Evolutionary conservation across 2,797 vertebrate species (phyloP).

Genomic region (Lagodon rhomboides): DNA sequence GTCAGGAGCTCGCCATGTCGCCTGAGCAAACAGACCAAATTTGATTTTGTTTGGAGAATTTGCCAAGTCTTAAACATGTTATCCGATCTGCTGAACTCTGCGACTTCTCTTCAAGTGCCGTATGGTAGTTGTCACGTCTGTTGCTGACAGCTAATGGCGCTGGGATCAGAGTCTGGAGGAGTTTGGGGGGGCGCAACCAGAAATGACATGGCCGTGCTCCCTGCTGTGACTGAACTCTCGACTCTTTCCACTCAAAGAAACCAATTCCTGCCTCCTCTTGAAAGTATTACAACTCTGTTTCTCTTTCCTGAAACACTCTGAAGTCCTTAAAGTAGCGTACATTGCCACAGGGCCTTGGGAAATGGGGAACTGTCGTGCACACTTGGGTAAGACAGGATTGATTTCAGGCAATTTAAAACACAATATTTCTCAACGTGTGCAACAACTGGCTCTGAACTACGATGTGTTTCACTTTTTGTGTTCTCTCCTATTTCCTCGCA

Average conservation of each 20-base stretch:
- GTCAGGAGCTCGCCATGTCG: slow-evolving; percentile 20
- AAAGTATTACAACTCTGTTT: neutral
- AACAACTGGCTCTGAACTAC: slow-evolving; percentile 37
- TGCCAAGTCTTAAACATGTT: slow-evolving; percentile 15
- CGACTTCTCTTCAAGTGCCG: neutral
- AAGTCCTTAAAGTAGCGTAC: neutral
- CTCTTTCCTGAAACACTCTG: slow-evolving; percentile 17
- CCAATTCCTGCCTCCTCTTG: slow-evolving; percentile 13
- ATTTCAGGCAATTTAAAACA: slow-evolving; percentile 31
- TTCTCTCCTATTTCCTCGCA: slow-evolving; percentile 58
- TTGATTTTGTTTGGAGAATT: slow-evolving; percentile 23
- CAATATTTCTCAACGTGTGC: slow-evolving; percentile 38
- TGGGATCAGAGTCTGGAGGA: slow-evolving; percentile 21
- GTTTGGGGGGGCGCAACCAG: slow-evolving; percentile 11
- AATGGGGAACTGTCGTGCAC: neutral
- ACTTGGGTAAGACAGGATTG: slow-evolving; percentile 28
- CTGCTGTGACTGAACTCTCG: neutral
- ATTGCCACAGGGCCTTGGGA: slow-evolving; percentile 17
- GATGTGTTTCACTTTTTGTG: slow-evolving; percentile 44
- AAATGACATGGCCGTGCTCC: slow-evolving; percentile 10
- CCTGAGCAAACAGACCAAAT: slow-evolving; percentile 36
- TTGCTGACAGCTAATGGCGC: slow-evolving; percentile 32
- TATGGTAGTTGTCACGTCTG: slow-evolving; percentile 35
- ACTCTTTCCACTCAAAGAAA: slow-evolving; percentile 21
- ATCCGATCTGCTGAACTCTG: neutral